These are phyloP conservation scores for Chironomus riparius DNA, from an alignment of 2,888 invertebrate genomes.

Conservation along the genomic window DNA sequence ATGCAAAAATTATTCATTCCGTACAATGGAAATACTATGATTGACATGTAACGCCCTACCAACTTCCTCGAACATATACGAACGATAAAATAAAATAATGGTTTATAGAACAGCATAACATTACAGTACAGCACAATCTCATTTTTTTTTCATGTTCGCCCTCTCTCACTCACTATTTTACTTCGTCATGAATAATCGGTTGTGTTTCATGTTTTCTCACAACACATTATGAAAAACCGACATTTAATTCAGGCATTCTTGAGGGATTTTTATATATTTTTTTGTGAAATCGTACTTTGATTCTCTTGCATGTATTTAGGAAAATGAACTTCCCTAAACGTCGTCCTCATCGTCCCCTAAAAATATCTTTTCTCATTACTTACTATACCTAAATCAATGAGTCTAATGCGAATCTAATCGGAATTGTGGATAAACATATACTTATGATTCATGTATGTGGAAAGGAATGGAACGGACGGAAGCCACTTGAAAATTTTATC, in stretches of 20 bases:
- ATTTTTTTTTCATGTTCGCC: constrained; percentile 4
- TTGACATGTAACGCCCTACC: constrained; percentile 25
- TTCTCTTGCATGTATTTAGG: not conserved
- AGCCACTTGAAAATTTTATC: constrained; percentile 24
- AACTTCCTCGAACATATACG: constrained; percentile 18
- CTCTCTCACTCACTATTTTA: not conserved
- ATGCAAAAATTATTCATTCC: constrained; percentile 13
- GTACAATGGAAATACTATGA: not conserved
- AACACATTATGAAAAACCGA: not conserved
- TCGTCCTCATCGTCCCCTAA: not conserved
- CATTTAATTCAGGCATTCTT: constrained; percentile 18
- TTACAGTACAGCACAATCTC: not conserved
- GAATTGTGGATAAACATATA: constrained; percentile 18
- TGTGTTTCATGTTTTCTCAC: constrained; percentile 18
- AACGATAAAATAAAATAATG: constrained; percentile 17
- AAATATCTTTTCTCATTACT: not conserved
- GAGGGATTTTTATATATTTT: not conserved
- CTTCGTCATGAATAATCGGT: constrained; percentile 18
- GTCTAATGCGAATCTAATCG: constrained; percentile 27
- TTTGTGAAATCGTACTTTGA: not conserved
- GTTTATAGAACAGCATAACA: constrained; percentile 1
- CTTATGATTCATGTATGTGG: too few relatives aligned
- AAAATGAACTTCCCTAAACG: constrained; percentile 15
- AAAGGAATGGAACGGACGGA: not conserved
- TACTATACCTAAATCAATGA: constrained; percentile 25